Percentiles rank a stretch among this genome's conserved stretches.
Evolutionary conservation across 2,888 invertebrate genomes (phyloP).

Genomic region (Reticulitermes lucifugus): DNA sequence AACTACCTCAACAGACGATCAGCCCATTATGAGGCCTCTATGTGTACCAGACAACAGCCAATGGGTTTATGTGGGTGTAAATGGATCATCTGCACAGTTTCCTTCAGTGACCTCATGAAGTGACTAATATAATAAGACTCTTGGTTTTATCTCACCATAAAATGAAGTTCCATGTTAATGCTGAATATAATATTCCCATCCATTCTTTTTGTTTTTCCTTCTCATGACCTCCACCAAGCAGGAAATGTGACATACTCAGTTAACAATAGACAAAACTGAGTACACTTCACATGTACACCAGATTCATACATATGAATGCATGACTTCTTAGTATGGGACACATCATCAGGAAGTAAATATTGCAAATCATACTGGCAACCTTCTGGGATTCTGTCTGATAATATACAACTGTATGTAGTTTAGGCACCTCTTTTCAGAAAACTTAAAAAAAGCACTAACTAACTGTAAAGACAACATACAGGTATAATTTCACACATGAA

Average conservation of each 20-base stretch:
- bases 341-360: no score
- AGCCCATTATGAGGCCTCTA: no score
- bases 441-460: no score
- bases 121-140: neutral
- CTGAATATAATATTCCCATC: neutral
- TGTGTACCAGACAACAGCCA: no score
- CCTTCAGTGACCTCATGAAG: neutral
- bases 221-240: conserved; percentile 12
- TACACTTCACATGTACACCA: neutral
- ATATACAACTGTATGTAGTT: no score
- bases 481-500: no score
- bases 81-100: neutral
- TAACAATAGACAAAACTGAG: neutral
- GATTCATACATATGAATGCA: neutral
- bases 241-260: conserved; percentile 10
- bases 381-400: no score
- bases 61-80: no score
- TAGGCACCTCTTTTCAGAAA: no score
- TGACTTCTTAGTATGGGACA: neutral
- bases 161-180: conserved; percentile 12
- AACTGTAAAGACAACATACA: no score
- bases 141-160: neutral
- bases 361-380: no score
- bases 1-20: no score
- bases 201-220: neutral